Evolutionary conservation across 2,888 invertebrate species (phyloP), one percentile per base, ranked within the genome.

Genomic region (Taenaris catops): DNA sequence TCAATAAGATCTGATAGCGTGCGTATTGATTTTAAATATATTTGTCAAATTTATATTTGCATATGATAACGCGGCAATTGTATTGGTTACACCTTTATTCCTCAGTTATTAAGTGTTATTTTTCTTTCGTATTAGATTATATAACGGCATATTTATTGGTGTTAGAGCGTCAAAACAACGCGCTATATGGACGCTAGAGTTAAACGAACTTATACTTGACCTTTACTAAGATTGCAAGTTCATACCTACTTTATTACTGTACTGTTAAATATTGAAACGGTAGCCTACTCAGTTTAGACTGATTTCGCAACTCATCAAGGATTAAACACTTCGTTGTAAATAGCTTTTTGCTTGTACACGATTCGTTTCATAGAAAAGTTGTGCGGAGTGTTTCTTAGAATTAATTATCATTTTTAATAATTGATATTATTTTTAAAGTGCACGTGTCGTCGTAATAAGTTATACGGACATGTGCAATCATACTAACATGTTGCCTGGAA

Each of bases 121-220:
- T 34, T 44, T 17, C 12, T 1, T n/a, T 26, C 4, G 1, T 5
- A 16, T 9, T 10, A 6, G 3, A 2, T 36, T 28, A 4, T 25
- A 7, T 7, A 21, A 25, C 12, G 24, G 11, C 9, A 19, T 10
- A 8, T 14, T 14, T 5, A n/a, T 44, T 31, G 25, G 38, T 34
- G 34, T 34, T 25, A 24, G 35, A 41, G 38, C 41, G 35, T 46
- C 46, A 44, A 46, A 46, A 46, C 44, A 46, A 23, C 35, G 27
- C 35, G 28, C 25, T 34, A 38, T 38, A 39, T 37, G 39, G 29
- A 25, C 28, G 23, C 32, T 41, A 56, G 65, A 73, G 75, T 75
- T 72, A 73, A 75, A 68, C 49, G 76, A 76, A 67, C 78, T 64
- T 63, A 46, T 42, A 44, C 45, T 53, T 75, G 73, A 76, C 76